These are phyloP conservation scores for Hyalella azteca DNA, from an alignment of 2,888 invertebrate species.

Conservation along the genomic window DNA sequence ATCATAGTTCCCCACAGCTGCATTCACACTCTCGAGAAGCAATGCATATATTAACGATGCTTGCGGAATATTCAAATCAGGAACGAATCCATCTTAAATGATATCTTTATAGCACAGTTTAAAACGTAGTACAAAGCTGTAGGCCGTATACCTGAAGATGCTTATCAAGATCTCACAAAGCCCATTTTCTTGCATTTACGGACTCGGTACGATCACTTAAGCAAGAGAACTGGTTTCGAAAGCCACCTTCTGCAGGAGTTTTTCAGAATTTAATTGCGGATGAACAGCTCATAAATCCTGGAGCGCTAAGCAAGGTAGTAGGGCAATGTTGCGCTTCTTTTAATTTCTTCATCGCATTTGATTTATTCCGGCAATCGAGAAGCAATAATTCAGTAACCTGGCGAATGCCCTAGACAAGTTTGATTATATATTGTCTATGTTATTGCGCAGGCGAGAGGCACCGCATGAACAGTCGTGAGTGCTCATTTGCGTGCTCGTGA, in stretches of 20 bases:
- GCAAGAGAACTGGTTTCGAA: slow-evolving; percentile 1
- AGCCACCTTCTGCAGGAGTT: slow-evolving; percentile 1
- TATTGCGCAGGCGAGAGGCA: neutral
- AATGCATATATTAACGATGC: too few species aligned
- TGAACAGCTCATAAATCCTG: slow-evolving; percentile 24
- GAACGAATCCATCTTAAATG: too few species aligned
- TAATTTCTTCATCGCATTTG: slow-evolving; percentile 33
- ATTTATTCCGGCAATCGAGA: slow-evolving; percentile 23
- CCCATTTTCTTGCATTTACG: neutral
- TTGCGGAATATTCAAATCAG: too few species aligned
- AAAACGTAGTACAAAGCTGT: slow-evolving; percentile 2
- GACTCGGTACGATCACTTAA: slow-evolving; percentile 14
- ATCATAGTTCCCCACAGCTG: too few species aligned
- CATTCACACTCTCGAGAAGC: too few species aligned
- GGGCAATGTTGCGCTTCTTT: slow-evolving; percentile 5
- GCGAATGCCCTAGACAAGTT: slow-evolving; percentile 2
- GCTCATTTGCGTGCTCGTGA: too few species aligned
- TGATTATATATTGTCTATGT: slow-evolving; percentile 15
- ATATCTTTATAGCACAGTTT: neutral
- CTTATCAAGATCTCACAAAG: slow-evolving; percentile 26
- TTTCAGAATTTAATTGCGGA: slow-evolving; percentile 27
- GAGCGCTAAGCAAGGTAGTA: neutral
- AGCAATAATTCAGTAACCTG: slow-evolving; percentile 24
- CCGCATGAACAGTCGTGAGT: neutral
- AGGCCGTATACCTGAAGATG: neutral